These are phyloP conservation scores for Hydrophis major DNA, from an alignment of 2,797 vertebrate species.

Conservation along the genomic window DNA sequence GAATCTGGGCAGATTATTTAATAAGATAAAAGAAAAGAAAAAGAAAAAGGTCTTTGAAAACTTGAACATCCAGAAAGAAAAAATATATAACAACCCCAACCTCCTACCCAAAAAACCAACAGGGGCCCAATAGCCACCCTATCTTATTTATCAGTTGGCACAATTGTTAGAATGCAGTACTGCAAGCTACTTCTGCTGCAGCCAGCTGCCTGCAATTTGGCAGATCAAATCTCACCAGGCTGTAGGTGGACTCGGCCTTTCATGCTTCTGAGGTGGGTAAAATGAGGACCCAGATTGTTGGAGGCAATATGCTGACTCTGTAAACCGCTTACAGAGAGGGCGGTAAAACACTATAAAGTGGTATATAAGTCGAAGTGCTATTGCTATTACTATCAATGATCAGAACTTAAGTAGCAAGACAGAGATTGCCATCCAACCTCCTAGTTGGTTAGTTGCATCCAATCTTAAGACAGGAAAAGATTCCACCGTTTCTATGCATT, in stretches of 20 bases:
- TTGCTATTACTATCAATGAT: background rate
- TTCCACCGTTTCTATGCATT: background rate
- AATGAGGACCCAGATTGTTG: too few species aligned
- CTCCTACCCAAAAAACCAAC: background rate
- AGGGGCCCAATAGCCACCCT: background rate
- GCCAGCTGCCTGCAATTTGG: too few species aligned
- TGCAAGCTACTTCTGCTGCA: too few species aligned
- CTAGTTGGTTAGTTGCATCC: background rate
- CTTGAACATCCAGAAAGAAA: background rate
- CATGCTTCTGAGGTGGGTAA: too few species aligned
- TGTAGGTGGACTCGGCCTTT: too few species aligned
- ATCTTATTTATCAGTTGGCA: background rate
- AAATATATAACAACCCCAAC: background rate
- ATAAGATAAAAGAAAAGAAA: background rate
- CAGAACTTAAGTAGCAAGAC: background rate
- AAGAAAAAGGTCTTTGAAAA: background rate
- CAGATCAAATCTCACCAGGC: too few species aligned
- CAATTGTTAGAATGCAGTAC: too few species aligned
- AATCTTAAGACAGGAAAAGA: background rate
- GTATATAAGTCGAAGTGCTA: too few species aligned
- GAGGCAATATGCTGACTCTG: too few species aligned
- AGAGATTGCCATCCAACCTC: background rate
- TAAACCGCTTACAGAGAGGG: too few species aligned
- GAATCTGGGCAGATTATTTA: background rate
- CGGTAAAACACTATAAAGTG: too few species aligned